Conservation (phyloP, 2,113 vertebrate species). For the Maccullochella peelii region DNA sequence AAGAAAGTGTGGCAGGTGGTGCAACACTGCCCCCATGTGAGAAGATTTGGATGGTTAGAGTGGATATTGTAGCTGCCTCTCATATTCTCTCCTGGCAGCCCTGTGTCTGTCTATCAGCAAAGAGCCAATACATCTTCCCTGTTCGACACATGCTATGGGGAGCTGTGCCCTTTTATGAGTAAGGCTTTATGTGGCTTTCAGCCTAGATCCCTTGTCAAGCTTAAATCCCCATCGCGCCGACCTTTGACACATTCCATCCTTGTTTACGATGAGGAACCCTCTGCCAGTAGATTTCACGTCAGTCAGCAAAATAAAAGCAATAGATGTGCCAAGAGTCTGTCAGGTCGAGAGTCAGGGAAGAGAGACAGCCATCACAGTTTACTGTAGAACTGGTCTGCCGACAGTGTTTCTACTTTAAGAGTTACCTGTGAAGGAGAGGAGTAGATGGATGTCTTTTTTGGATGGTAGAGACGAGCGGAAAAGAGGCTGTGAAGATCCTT, state of each 20-base stretch:
- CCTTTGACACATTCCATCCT: slow-evolving; percentile 53
- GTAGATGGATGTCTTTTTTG: slow-evolving; percentile 11
- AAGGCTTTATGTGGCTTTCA: slow-evolving; percentile 54
- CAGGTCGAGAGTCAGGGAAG: background rate
- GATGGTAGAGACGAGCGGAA: background rate
- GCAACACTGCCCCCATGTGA: slow-evolving; percentile 84
- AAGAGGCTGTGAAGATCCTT: slow-evolving; percentile 41
- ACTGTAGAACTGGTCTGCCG: slow-evolving; percentile 10
- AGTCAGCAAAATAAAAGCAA: slow-evolving; percentile 70
- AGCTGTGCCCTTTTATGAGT: slow-evolving; percentile 44
- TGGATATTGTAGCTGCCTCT: background rate
- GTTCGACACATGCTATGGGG: slow-evolving; percentile 43
- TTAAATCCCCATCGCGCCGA: slow-evolving; percentile 52
- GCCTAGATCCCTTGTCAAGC: slow-evolving; percentile 49
- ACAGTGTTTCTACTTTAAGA: slow-evolving; percentile 26
- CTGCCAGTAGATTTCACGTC: slow-evolving; percentile 60
- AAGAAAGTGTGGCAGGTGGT: slow-evolving; percentile 53
- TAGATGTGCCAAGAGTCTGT: slow-evolving; percentile 42
- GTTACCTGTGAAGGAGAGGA: slow-evolving; percentile 7
- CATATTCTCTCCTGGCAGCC: slow-evolving; percentile 7
- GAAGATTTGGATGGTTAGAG: background rate
- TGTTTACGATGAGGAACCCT: slow-evolving; percentile 46
- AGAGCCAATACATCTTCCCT: slow-evolving; percentile 44
- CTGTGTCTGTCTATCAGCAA: slow-evolving; percentile 38
- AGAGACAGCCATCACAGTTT: background rate